A percentile compares a stretch with the other conserved stretches of the same genome.
phyloP scores from a whole-genome alignment of 2,888 invertebrate species.

The Ornithoptera priamus region DNA sequence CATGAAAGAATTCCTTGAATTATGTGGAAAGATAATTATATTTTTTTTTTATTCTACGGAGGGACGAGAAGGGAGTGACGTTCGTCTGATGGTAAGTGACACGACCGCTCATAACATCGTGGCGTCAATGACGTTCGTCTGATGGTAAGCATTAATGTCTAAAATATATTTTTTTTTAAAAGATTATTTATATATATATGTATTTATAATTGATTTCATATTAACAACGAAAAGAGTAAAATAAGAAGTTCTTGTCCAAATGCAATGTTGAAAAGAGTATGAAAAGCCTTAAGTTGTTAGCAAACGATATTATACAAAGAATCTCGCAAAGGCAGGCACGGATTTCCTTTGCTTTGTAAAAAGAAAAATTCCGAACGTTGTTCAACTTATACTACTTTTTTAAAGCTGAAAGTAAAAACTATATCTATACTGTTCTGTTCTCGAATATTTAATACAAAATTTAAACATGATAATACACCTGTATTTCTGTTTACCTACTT shows the following conservation, averaged over 20 bases:
- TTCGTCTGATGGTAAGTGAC: too few relatives aligned
- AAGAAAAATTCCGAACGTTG: not conserved
- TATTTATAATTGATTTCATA: too few relatives aligned
- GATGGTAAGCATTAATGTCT: too few relatives aligned
- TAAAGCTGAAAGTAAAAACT: not conserved
- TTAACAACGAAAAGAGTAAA: too few relatives aligned
- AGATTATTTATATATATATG: too few relatives aligned
- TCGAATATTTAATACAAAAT: not conserved
- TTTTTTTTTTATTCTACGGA: too few relatives aligned
- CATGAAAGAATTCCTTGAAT: not conserved
- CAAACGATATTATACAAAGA: constrained; percentile 2
- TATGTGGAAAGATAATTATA: not conserved
- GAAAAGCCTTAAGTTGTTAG: not conserved
- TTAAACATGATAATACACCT: not conserved
- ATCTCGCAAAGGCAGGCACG: not conserved
- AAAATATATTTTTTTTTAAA: too few relatives aligned
- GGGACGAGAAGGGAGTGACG: too few relatives aligned
- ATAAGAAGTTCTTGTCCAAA: not conserved
- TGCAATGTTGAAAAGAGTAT: not conserved
- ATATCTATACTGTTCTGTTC: not conserved
- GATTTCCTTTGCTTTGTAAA: not conserved
- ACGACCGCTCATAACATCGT: too few relatives aligned
- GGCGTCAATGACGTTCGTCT: too few relatives aligned
- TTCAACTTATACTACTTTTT: not conserved
- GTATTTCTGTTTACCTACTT: too few relatives aligned